Evolutionary conservation across 2,888 invertebrate species (phyloP), one percentile per base, ranked within the genome.

Genomic region (Catocala fraxini): DNA sequence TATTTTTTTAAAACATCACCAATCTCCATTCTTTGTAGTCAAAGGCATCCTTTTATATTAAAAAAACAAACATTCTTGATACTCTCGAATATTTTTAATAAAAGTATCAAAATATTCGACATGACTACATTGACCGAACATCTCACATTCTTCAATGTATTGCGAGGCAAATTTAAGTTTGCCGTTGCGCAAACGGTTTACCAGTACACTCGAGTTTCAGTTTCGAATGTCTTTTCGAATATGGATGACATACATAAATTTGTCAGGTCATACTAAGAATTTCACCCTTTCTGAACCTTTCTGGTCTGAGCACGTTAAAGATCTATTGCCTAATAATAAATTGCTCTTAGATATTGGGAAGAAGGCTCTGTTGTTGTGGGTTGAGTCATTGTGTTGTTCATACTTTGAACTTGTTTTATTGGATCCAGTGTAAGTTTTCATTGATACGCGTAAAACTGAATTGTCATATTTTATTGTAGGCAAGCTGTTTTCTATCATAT

Each of bases 261-360:
- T 70, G 80, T 75, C 54, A 56, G 70, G 65, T 64, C 60, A 63
- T 61, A 66, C 68, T 72, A 67, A 65, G 71, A 75, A 75, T 78
- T 75, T 75, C 75, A 81, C 81, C 82, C 75, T 79, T 83, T 77
- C 73, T 68, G 69, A 59, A 75, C 73, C 75, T 71, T 80, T 71
- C 63, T 59, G 59, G 59, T 60, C 60, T 64, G 62, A 70, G 70
- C 63, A 52, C 62, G 49, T 61, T 55, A 63, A 67, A 80, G 75
- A 81, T 71, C 71, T 77, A 82, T 82, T 70, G 68, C 68, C 54
- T 61, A 56, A 64, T 65, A 73, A 81, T 82, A 83, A 77, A 82
- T 82, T 78, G 74, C 72, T 68, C 66, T 64, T 58, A 70, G 68
- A 67, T 77, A 76, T 79, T 72, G 68, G 68, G 72, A 73, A 73